Percentiles rank a stretch among this genome's conserved stretches.
These are phyloP conservation scores for Cheilosia scutellata DNA, from an alignment of 2,888 invertebrate species.

Conservation along the genomic window DNA sequence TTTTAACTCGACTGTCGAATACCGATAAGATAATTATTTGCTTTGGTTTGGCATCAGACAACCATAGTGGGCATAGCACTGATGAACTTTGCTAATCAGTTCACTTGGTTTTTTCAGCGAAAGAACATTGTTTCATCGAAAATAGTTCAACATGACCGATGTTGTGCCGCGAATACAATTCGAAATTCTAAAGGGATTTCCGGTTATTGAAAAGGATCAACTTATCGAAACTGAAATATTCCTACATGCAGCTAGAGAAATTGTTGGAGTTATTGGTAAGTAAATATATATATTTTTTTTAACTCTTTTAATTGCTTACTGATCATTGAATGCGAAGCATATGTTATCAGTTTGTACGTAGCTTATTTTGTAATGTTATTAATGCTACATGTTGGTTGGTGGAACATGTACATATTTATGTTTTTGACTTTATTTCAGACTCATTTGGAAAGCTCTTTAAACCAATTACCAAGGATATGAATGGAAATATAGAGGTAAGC, in stretches of 20 bases:
- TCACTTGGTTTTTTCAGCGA: conserved; percentile 49
- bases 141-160: conserved; percentile 57
- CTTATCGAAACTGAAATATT: conserved; percentile 87
- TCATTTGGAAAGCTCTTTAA: conserved; percentile 90
- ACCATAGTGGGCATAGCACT: conserved; percentile 16
- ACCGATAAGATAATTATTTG: conserved; percentile 70
- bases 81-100: conserved; percentile 61
- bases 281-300: conserved; percentile 66
- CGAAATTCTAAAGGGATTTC: conserved; percentile 85
- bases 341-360: conserved; percentile 19
- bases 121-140: conserved; percentile 44
- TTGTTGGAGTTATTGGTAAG: conserved; percentile 88
- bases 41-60: conserved; percentile 41
- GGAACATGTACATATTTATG: not conserved
- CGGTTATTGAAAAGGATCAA: conserved; percentile 84
- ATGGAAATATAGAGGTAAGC: conserved; percentile 90
- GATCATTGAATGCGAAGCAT: not conserved
- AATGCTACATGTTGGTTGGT: no score
- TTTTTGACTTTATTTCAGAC: conserved; percentile 85
- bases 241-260: conserved; percentile 86
- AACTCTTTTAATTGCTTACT: not conserved
- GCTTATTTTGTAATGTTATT: conserved; percentile 11
- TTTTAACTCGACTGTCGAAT: conserved; percentile 44
- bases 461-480: conserved; percentile 91
- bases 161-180: conserved; percentile 80